phyloP scores from a whole-genome alignment of 2,113 vertebrate genomes.

The Clinocottus analis region DNA sequence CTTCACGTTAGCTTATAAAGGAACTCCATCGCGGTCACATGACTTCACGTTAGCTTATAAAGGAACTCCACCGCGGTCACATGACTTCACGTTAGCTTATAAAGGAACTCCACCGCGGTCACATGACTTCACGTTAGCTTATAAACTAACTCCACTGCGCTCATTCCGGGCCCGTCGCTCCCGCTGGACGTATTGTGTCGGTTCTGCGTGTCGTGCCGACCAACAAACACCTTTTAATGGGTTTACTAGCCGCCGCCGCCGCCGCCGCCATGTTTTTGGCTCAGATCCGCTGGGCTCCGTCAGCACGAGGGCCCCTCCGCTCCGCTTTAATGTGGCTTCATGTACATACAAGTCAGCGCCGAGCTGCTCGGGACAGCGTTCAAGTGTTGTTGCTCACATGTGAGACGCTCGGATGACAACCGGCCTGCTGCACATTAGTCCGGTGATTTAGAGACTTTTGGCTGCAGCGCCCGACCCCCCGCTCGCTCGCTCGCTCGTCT shows the following conservation, averaged over 20 bases:
- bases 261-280: not conserved
- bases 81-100: too few species aligned
- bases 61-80: too few species aligned
- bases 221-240: slow-evolving; percentile 38
- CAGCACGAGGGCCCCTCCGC: slow-evolving; percentile 10
- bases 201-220: slow-evolving; percentile 14
- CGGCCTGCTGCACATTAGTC: slow-evolving; percentile 71
- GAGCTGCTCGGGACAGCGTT: slow-evolving; percentile 10
- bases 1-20: too few species aligned
- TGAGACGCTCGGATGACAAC: slow-evolving; percentile 60
- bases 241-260: too few species aligned
- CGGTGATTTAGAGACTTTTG: slow-evolving; percentile 71
- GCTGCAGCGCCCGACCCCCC: slow-evolving; percentile 47
- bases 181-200: not conserved
- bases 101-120: too few species aligned
- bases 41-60: too few species aligned
- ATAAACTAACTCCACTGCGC: too few species aligned
- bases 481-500: slow-evolving; percentile 29
- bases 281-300: slow-evolving; percentile 20
- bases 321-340: slow-evolving; percentile 47
- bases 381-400: slow-evolving; percentile 31
- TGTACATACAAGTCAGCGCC: slow-evolving; percentile 1
- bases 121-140: too few species aligned
- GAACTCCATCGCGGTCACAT: too few species aligned
- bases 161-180: not conserved